Percentiles rank a stretch among this genome's conserved stretches.
These are phyloP conservation scores for Drosophila multiciliata DNA, from an alignment of 2,888 invertebrate species.

Conservation along the genomic window DNA sequence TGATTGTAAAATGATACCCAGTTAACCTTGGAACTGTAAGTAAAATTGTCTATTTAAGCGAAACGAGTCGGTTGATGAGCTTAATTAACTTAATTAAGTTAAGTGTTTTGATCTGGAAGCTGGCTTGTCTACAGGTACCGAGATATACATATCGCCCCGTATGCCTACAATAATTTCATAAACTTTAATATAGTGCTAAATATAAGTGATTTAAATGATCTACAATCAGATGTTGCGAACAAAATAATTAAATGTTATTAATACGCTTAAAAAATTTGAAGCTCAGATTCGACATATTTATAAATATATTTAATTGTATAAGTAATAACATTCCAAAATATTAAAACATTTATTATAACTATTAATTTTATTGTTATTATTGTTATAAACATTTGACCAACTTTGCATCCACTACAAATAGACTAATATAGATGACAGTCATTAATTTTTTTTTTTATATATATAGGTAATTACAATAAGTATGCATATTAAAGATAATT, in stretches of 20 bases:
- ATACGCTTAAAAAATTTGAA: not conserved
- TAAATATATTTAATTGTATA: not conserved
- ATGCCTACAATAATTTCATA: not conserved
- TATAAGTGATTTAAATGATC: not conserved
- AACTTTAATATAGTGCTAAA: not conserved
- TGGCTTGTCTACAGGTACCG: constrained; percentile 13
- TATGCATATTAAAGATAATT: not conserved
- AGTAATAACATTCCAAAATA: not conserved
- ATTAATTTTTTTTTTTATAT: not conserved
- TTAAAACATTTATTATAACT: not conserved
- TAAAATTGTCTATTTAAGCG: constrained; percentile 59
- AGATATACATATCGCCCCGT: constrained; percentile 28
- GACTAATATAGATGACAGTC: not conserved
- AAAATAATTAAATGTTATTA: constrained; percentile 5
- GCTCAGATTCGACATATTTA: not conserved
- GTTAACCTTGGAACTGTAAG: constrained; percentile 64
- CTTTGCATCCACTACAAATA: not conserved
- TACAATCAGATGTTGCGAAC: not conserved
- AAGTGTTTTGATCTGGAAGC: constrained; percentile 34
- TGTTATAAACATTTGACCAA: not conserved
- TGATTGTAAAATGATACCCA: constrained; percentile 21
- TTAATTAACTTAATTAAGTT: constrained; percentile 12
- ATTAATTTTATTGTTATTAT: not conserved
- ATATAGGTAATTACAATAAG: not conserved
- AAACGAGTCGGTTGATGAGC: constrained; percentile 49